Evolutionary conservation across 1,140 invertebrate species (phyloP), one percentile per base, ranked within the genome.

Genomic region (Asobara japonica): DNA sequence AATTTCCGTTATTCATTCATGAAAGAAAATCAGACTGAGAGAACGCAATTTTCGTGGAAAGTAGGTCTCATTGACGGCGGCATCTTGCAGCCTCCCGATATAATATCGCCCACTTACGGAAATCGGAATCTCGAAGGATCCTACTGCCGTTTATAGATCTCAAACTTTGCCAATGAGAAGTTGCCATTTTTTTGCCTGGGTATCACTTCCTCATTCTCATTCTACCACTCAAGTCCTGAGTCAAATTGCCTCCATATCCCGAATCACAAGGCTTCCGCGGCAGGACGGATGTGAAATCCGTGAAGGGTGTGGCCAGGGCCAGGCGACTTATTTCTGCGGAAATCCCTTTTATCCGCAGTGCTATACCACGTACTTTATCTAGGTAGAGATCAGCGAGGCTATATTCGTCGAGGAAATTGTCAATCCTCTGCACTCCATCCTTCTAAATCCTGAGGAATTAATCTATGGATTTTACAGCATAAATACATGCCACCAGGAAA

Each of bases 361-460:
- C 51, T 45, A 45, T 18, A 45, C 41, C 41, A 5, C 13, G n/a
- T 45, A 56, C 51, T 56, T 56, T 18, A 56, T 56, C 22, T 56
- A 25, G 51, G 22, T 56, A 56, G 51, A 56, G 51, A 56, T 22
- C 18, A 13, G 7, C 2, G 51, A 10, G 51, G 22, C 13, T 27
- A 25, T 56, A 56, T 56, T 27, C 51, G 22, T 10, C 51, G 51
- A 25, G 22, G 51, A 56, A 56, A 56, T 56, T 56, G 51, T 56
- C 51, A 27, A 10, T 22, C 51, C 51, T 3, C 18, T 18, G 13
- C 18, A 45, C 51, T 25, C 18, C 22, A n/a, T 25, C 22, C 18
- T 56, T 11, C 20, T 56, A 16, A 51, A 51, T 51, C 20, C 51
- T 3, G 18, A 18, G 22, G 25, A 36, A 36, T 36, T 11, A 36